Conservation (phyloP, 92 coral and sea anemone species). For the Siderastrea radians region DNA sequence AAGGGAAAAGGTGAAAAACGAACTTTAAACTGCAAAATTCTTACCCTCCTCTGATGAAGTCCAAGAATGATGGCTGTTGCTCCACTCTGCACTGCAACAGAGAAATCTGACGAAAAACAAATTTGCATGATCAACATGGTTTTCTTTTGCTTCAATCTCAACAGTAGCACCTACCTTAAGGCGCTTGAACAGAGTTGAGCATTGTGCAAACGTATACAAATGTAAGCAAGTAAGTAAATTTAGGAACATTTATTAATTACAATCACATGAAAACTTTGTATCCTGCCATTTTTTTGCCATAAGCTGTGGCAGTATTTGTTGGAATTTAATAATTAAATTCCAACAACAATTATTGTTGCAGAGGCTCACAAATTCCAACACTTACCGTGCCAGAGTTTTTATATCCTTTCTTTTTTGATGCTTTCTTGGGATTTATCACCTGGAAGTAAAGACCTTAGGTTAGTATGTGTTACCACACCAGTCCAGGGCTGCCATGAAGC, state of each 20-base stretch:
- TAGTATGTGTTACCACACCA: too few species aligned
- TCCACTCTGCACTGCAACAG: constrained; percentile 87
- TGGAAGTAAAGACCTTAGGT: neutral
- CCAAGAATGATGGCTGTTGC: constrained; percentile 96
- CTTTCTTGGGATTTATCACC: constrained; percentile 84
- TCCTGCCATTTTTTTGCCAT: too few species aligned
- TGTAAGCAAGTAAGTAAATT: too few species aligned
- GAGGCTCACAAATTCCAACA: neutral
- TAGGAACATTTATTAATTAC: too few species aligned
- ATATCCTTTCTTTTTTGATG: constrained; percentile 82
- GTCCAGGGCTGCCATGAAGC: too few species aligned
- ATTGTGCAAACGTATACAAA: too few species aligned
- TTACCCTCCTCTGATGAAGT: constrained; percentile 98
- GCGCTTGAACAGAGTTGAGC: neutral
- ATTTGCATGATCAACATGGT: neutral
- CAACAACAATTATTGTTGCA: too few species aligned
- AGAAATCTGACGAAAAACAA: constrained; percentile 69
- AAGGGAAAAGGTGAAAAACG: neutral
- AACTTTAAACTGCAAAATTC: neutral
- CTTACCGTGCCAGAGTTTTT: constrained; percentile 93
- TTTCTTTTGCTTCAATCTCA: neutral
- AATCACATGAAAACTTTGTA: too few species aligned
- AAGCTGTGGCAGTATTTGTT: neutral
- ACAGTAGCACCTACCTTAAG: too few species aligned
- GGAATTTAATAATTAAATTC: too few species aligned